Conservation (phyloP, 2,797 vertebrate genomes). For the Catamblyrhynchus diadema region DNA sequence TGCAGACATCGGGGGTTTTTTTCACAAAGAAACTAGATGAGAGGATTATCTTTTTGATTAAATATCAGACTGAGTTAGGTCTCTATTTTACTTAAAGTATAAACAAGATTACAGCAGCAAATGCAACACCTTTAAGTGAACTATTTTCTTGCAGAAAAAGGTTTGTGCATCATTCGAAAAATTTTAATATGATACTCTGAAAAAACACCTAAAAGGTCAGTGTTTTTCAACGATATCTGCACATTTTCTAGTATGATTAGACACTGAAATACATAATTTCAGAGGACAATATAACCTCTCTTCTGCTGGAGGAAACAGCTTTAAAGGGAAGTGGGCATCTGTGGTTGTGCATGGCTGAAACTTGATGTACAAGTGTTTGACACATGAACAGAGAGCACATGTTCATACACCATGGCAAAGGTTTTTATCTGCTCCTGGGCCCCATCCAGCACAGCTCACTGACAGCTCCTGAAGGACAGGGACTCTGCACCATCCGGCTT, state of each 20-base stretch:
- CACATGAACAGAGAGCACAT: not conserved
- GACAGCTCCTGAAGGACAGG: not conserved
- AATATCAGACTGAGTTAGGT: not conserved
- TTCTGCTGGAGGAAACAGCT: not conserved
- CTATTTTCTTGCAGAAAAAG: not conserved
- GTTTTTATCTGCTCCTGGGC: not conserved
- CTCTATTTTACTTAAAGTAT: not conserved
- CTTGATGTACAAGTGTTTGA: not conserved
- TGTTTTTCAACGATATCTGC: not conserved
- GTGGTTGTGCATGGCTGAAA: not conserved
- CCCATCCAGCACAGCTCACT: not conserved
- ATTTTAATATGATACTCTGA: not conserved
- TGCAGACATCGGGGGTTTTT: not conserved
- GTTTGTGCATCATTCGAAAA: not conserved
- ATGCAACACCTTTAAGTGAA: not conserved
- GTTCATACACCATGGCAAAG: rapidly evolving
- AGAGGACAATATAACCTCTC: not conserved
- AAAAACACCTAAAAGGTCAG: not conserved
- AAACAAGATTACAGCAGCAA: not conserved
- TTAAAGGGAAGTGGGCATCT: not conserved
- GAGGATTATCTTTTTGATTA: not conserved
- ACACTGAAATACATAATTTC: not conserved
- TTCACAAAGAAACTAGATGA: not conserved
- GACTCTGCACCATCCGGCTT: not conserved
- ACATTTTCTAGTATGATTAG: not conserved